Evolutionary conservation across 2,888 invertebrate genomes (phyloP).

Genomic region (Pseudeuparius sepicola): DNA sequence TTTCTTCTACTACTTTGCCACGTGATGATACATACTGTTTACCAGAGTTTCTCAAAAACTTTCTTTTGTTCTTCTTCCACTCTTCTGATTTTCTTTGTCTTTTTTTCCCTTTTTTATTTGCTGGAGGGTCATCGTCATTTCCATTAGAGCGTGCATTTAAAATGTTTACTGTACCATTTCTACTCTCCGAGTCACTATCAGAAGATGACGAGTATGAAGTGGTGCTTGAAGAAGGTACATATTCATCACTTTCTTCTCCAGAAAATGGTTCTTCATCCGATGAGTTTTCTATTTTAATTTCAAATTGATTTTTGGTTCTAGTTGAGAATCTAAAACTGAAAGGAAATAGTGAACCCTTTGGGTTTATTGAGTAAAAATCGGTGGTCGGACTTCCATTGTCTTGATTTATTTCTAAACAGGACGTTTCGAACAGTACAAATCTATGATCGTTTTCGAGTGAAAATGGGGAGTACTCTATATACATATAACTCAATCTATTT

Average conservation of each 20-base stretch:
- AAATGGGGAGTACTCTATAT: too few species aligned
- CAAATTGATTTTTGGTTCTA: slow-evolving; percentile 6
- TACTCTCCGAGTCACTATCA: slow-evolving; percentile 6
- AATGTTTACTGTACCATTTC: slow-evolving; percentile 8
- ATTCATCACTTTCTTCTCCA: slow-evolving; percentile 12
- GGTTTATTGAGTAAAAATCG: too few species aligned
- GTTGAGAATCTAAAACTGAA: slow-evolving; percentile 6
- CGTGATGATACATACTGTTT: too few species aligned
- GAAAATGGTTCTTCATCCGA: slow-evolving; percentile 12
- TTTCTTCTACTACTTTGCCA: slow-evolving; percentile 8
- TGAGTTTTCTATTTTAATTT: slow-evolving; percentile 10
- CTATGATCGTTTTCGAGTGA: too few species aligned
- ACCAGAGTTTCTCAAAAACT: slow-evolving; percentile 7
- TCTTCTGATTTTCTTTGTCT: slow-evolving; percentile 2
- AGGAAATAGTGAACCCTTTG: too few species aligned
- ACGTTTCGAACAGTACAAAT: too few species aligned
- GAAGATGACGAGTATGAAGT: slow-evolving; percentile 4
- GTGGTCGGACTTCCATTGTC: too few species aligned
- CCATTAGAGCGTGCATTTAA: too few species aligned
- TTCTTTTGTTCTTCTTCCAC: slow-evolving; percentile 4
- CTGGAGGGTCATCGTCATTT: too few species aligned
- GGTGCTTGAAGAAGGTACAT: slow-evolving; percentile 6
- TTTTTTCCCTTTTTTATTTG: slow-evolving; percentile 7
- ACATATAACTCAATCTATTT: too few species aligned
- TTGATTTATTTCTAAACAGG: too few species aligned